Evolutionary conservation across 2,113 vertebrate genomes (phyloP).

Genomic region (Caloenas nicobarica): DNA sequence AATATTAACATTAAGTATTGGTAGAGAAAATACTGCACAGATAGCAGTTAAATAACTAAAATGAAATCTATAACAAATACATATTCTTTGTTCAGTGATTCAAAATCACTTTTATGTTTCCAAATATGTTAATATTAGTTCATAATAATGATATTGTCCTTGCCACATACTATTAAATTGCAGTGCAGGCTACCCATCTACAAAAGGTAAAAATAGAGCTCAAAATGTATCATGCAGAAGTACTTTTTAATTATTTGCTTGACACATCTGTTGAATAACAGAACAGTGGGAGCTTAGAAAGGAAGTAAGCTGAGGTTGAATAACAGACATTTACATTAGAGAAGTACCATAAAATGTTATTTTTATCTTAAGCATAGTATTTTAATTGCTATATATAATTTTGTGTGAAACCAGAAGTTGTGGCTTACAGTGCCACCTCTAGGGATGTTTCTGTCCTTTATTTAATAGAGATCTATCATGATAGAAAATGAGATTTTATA

Average conservation of each 20-base stretch:
- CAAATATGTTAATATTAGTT: not conserved
- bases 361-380: not conserved
- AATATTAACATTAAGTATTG: not conserved
- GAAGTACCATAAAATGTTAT: not conserved
- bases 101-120: not conserved
- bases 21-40: not conserved
- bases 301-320: not conserved
- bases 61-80: not conserved
- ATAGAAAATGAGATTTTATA: not conserved
- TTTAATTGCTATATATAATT: conserved; percentile 5
- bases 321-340: conserved; percentile 7
- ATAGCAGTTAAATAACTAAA: not conserved
- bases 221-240: not conserved
- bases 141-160: not conserved
- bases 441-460: not conserved
- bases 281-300: not conserved
- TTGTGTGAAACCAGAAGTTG: not conserved
- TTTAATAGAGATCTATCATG: not conserved
- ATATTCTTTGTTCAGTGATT: not conserved
- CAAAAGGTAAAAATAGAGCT: not conserved
- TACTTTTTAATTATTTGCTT: not conserved
- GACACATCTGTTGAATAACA: not conserved
- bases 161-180: not conserved
- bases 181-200: not conserved
- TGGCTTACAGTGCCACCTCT: not conserved